Base-by-base conservation (phyloP, 2,113 vertebrate species). In the Elephas maximus region DNA sequence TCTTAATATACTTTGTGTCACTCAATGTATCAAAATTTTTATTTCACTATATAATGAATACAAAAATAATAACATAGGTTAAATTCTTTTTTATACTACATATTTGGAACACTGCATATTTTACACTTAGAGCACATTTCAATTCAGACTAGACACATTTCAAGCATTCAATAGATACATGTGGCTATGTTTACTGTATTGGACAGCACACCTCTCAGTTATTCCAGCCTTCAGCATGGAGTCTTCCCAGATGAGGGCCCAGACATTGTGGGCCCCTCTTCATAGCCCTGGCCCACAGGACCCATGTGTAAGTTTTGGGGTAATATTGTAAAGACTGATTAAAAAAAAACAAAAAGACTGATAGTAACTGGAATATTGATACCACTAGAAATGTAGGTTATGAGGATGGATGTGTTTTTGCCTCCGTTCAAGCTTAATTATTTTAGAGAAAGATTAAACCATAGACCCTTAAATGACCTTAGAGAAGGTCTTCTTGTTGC, bases 1-100 rank as follows among this genome's bases (percentile, higher is more conserved):
- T 84, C 33, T 83, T 74, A 74, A 80, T 79, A 51, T 83, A 69
- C 83, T 83, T 93, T 80, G 65, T 87, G 91, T 91, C 6, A 95
- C 18, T 37, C 15, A 90, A 11, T 77, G 45, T 90, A 73, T 23
- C 51, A 85, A 90, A 76, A 67, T 62, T 62, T 30, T 48, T 44
- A 65, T 74, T 90, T 94, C 14, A 62, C 73, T 74, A 57, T 78
- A 7, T 41, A 93, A 88, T 91, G 71, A 83, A 24, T 63, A 91
- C 60, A 48, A 0, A 51, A 80, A n/a, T 88, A 88, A 94, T 44
- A 84, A 78, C 37, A 30, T 81, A 82, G n/a, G n/a, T 94, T 65
- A 79, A 89, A 14, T 33, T 65, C 0, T 86, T 92, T 78, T 65
- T 57, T 73, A 78, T 86, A 60, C 24, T 80, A 63, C 53, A 30